These are phyloP conservation scores for Rhagologus leucostigma DNA, from an alignment of 2,113 vertebrate species.

Conservation along the genomic window DNA sequence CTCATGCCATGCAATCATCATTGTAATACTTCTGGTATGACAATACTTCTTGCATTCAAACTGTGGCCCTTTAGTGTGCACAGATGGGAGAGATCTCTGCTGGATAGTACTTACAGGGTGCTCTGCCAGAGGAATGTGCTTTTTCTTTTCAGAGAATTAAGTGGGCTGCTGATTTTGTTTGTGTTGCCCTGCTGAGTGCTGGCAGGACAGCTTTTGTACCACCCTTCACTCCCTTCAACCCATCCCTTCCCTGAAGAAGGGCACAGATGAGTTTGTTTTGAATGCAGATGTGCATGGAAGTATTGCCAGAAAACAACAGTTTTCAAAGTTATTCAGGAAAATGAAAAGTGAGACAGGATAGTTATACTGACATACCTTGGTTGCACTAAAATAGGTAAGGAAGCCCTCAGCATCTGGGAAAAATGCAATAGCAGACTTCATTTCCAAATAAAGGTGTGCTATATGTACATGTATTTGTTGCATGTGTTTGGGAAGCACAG, in stretches of 20 bases:
- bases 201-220: background rate
- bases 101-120: background rate
- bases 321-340: background rate
- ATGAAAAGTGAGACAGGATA: background rate
- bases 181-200: background rate
- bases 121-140: background rate
- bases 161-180: constrained; percentile 1
- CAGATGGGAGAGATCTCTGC: background rate
- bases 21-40: background rate
- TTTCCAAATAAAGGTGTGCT: background rate
- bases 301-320: background rate
- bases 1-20: background rate
- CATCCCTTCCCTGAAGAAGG: background rate
- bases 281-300: background rate
- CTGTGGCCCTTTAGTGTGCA: background rate
- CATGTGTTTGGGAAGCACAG: background rate
- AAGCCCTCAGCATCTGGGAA: background rate
- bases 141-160: background rate
- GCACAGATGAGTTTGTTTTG: background rate
- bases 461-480: background rate
- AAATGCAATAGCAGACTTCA: background rate
- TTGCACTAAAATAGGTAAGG: background rate
- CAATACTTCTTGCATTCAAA: background rate
- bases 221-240: background rate
- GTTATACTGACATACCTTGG: background rate